Conservation (phyloP, 2,888 invertebrate species). For the Elegia similella region DNA sequence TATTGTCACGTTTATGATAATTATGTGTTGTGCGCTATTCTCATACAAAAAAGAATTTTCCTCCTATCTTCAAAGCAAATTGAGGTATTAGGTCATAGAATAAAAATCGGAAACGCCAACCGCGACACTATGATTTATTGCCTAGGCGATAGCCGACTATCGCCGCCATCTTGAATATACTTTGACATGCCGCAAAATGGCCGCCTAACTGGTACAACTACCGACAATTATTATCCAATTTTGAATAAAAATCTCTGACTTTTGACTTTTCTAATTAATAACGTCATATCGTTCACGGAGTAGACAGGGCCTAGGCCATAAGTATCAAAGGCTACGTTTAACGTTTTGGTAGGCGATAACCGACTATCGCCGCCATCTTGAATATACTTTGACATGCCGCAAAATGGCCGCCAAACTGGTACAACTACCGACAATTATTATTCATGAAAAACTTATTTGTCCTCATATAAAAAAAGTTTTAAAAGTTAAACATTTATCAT, state of each 20-base stretch:
- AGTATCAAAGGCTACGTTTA: no score
- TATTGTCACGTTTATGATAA: no score
- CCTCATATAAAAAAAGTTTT: no score
- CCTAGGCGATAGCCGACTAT: conserved; percentile 46
- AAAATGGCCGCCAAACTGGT: conserved; percentile 6
- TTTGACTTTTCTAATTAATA: no score
- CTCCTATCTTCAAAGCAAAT: conserved; percentile 30
- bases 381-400: conserved; percentile 29
- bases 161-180: conserved; percentile 46
- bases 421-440: not conserved
- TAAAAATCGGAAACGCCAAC: conserved; percentile 47
- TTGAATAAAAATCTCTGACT: not conserved
- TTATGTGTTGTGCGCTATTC: no score
- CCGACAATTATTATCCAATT: not conserved
- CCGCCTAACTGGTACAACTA: not conserved
- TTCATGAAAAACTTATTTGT: no score
- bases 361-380: conserved; percentile 49
- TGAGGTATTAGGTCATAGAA: conserved; percentile 40
- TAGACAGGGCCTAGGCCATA: no score
- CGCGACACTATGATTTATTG: conserved; percentile 58
- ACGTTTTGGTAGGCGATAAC: conserved; percentile 46
- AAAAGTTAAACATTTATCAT: no score
- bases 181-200: conserved; percentile 18
- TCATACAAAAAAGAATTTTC: not conserved
- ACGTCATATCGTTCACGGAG: no score